Evolutionary conservation across 37 sponge, comb jelly and placozoan species (phyloP), one percentile per base, ranked within the genome.

Genomic region (Theonella swinhoei): DNA sequence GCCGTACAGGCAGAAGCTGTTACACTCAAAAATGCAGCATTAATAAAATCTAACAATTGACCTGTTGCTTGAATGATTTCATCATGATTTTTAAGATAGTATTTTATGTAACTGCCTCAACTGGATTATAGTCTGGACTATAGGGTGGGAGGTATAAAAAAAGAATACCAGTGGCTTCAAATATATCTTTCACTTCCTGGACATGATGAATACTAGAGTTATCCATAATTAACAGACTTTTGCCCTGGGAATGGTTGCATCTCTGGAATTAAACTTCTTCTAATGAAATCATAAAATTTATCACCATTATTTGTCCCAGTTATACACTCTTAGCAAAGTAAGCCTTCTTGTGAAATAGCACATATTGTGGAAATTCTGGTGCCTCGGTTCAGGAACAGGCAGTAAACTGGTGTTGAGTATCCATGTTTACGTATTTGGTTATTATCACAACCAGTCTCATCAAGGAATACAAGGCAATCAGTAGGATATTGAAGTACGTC

Each of bases 1-100:
- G 3, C 43, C 22, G 39, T 73, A 11, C 74, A 73, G 1, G 5
- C 2, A 3, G 3, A 3, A 9, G 2, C 14, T 73, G 74, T 73
- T 3, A 73, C 74, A 73, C 43, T 73, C 24, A 8, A 1, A 3
- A 73, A 28, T 22, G 72, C 81, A 58, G 32, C 81, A 5, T 81
- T 5, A 1, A 83, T 62, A 11, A 83, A 35, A 61, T 20, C 40
- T 8, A 2, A 25, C 0, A 67, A 66, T 5, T 11, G 31, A 39
- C 9, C 9, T 1, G 62, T 0, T 62, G n/a, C 75, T 54, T 85
- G 72, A 24, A 77, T 43, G n/a, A 85, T 0, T 20, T 85, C 79
- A 54, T 84, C 85, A 75, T 84, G 85, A 11, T 78, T 67, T 33
- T 78, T 80, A 4, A 80, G 38, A 28, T 80, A 82, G 32, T 47